A percentile compares a stretch with the other conserved stretches of the same genome.
These are phyloP conservation scores for Lepidonotus clava DNA, from an alignment of 2,888 invertebrate genomes.

Conservation along the genomic window DNA sequence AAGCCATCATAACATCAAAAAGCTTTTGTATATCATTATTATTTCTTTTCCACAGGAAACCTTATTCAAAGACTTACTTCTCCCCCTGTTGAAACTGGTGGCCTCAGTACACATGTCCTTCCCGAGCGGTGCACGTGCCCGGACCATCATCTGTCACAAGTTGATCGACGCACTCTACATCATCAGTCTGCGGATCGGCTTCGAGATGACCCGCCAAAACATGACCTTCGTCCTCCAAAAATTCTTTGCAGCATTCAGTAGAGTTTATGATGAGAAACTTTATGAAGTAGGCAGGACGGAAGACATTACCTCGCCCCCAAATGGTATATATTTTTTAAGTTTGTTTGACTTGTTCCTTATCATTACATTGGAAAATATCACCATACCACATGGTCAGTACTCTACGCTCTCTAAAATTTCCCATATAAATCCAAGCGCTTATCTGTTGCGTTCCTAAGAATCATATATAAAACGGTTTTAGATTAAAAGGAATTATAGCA, in stretches of 20 bases:
- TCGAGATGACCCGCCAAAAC: constrained; percentile 81
- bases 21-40: neutral
- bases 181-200: constrained; percentile 82
- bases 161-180: constrained; percentile 90
- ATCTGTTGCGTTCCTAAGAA: too few species aligned
- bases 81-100: constrained; percentile 90
- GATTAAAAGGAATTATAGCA: too few species aligned
- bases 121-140: constrained; percentile 89
- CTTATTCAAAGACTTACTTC: constrained; percentile 90
- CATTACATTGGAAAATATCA: too few species aligned
- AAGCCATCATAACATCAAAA: too few species aligned
- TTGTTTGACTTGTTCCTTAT: too few species aligned
- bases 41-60: constrained; percentile 86
- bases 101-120: constrained; percentile 90
- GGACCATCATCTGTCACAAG: constrained; percentile 90
- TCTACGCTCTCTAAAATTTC: too few species aligned
- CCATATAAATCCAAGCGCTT: too few species aligned
- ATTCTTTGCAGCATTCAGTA: constrained; percentile 78
- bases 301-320: neutral
- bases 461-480: too few species aligned
- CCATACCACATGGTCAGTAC: too few species aligned
- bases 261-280: constrained; percentile 62
- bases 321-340: neutral
- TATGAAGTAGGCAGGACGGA: neutral
- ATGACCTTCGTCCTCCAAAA: constrained; percentile 75